Evolutionary conservation across 2,113 vertebrate species (phyloP).

Genomic region (Malurus alboscapulatus): DNA sequence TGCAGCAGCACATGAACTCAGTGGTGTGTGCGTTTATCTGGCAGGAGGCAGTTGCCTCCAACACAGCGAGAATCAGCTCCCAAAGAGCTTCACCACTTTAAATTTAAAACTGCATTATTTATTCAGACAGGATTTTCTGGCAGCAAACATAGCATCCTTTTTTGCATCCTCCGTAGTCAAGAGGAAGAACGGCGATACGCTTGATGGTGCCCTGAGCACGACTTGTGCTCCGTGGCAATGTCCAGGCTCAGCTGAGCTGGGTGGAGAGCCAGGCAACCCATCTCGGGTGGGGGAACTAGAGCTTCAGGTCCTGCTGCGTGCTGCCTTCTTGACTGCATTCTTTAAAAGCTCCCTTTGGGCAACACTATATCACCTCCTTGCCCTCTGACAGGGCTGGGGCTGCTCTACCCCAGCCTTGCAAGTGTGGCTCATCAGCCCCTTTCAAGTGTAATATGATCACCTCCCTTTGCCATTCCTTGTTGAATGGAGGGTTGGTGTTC

Average conservation of each 20-base stretch:
- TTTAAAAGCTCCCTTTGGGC: neutral
- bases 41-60: neutral
- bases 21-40: neutral
- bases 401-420: neutral
- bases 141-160: neutral
- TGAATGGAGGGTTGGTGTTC: neutral
- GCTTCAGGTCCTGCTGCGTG: neutral
- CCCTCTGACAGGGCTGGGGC: neutral
- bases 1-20: neutral
- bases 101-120: slow-evolving; percentile 10
- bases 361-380: neutral
- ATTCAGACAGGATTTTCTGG: neutral
- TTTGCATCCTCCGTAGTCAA: neutral
- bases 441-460: neutral
- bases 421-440: neutral
- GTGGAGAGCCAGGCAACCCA: neutral
- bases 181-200: neutral
- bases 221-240: fast-evolving
- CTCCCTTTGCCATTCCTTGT: neutral
- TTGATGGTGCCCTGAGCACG: neutral
- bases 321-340: neutral
- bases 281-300: neutral
- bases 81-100: neutral
- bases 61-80: neutral
- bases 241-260: neutral